Conservation (phyloP, 92 coral and sea anemone species). For the Parazoanthus atlanticus region DNA sequence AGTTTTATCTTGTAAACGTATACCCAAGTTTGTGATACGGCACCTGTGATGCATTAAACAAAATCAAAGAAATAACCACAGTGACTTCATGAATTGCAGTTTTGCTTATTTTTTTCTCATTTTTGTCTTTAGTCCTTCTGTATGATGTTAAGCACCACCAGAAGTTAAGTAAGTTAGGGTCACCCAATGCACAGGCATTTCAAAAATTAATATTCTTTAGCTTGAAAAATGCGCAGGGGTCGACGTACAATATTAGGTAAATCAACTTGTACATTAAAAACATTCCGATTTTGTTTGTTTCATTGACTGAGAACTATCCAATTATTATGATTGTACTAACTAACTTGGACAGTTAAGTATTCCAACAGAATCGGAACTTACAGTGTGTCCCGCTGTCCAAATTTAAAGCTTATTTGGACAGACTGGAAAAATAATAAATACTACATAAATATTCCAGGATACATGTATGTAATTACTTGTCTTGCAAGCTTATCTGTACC, state of each 20-base stretch:
- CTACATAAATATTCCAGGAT: background rate
- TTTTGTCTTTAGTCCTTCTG: background rate
- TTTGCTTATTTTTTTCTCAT: background rate
- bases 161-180: background rate
- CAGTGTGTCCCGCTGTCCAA: background rate
- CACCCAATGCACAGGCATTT: background rate
- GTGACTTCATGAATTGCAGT: background rate
- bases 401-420: background rate
- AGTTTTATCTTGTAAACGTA: background rate
- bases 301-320: background rate
- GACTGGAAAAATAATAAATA: too few relatives aligned
- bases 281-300: background rate
- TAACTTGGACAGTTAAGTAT: too few relatives aligned
- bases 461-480: background rate
- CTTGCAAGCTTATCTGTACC: conserved; percentile 44
- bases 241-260: too few relatives aligned
- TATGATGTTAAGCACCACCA: background rate
- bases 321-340: background rate
- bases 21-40: background rate
- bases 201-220: too few relatives aligned
- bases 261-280: too few relatives aligned
- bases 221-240: too few relatives aligned
- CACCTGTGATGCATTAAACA: background rate
- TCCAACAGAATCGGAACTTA: too few relatives aligned
- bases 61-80: too few relatives aligned